phyloP scores from a whole-genome alignment of 2,113 vertebrate species.

The Misgurnus mizolepis region DNA sequence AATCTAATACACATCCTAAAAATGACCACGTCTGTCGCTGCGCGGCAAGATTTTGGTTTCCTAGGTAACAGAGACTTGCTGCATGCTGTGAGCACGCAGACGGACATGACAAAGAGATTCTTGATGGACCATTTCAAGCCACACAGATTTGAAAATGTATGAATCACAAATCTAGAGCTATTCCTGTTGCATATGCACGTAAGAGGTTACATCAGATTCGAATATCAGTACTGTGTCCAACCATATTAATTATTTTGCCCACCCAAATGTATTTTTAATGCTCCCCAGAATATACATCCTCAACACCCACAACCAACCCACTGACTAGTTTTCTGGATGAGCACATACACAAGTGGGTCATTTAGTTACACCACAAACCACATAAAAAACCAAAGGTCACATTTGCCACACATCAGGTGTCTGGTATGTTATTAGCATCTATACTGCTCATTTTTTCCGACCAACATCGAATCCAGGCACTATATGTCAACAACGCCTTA shows the following conservation, averaged over 20 bases:
- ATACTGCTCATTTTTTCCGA: too few relatives aligned
- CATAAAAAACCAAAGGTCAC: background rate
- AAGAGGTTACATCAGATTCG: slow-evolving; percentile 25
- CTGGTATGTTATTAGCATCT: background rate
- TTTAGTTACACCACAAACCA: background rate
- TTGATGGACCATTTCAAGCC: slow-evolving; percentile 30
- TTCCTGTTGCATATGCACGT: slow-evolving; percentile 4
- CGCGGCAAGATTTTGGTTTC: slow-evolving; percentile 48
- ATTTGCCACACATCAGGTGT: background rate
- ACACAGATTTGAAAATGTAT: background rate
- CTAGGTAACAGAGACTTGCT: slow-evolving; percentile 50
- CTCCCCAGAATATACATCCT: background rate
- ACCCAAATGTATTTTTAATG: background rate
- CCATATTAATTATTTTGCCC: background rate
- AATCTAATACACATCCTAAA: slow-evolving; percentile 48
- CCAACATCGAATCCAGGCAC: background rate
- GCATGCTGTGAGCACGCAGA: slow-evolving; percentile 9
- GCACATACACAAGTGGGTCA: background rate
- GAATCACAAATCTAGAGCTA: background rate
- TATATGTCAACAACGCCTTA: slow-evolving; percentile 65
- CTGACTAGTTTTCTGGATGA: background rate
- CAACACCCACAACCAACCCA: background rate
- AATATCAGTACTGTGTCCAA: background rate
- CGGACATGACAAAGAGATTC: background rate
- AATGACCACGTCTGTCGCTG: slow-evolving; percentile 35